A percentile compares a stretch with the other conserved stretches of the same genome.
phyloP scores from a whole-genome alignment of 2,113 vertebrate genomes.

The Eleginops maclovinus region DNA sequence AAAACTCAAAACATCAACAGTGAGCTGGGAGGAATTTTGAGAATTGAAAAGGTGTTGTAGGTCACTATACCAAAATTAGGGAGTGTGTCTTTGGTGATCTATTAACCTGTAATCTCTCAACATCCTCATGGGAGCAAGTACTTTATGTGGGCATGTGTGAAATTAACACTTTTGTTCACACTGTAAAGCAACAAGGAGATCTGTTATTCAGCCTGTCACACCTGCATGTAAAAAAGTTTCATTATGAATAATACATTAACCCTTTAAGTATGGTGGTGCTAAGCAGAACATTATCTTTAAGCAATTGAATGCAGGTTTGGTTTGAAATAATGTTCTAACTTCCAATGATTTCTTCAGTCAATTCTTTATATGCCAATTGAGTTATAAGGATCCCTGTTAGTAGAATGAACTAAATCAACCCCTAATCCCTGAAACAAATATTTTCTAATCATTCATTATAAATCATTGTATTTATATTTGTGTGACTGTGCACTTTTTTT shows the following conservation, averaged over 20 bases:
- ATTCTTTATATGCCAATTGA: not conserved
- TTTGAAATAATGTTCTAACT: constrained; percentile 21
- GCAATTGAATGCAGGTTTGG: constrained; percentile 32
- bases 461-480: constrained; percentile 14
- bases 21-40: constrained; percentile 10
- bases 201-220: constrained; percentile 25
- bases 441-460: not conserved
- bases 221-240: constrained; percentile 53
- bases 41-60: not conserved
- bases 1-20: constrained; percentile 27
- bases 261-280: not conserved
- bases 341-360: not conserved
- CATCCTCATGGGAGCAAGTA: not conserved
- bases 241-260: constrained; percentile 41
- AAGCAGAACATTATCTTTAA: not conserved
- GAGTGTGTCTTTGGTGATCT: not conserved
- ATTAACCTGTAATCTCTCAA: not conserved
- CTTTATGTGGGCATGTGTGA: not conserved
- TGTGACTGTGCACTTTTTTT: constrained; percentile 12
- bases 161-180: not conserved
- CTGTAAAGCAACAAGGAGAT: not conserved
- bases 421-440: constrained; percentile 7
- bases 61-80: constrained; percentile 22
- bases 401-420: constrained; percentile 21
- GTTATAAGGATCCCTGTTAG: not conserved